phyloP scores from a whole-genome alignment of 2,888 invertebrate genomes.

The Drosophila setosimentum region DNA sequence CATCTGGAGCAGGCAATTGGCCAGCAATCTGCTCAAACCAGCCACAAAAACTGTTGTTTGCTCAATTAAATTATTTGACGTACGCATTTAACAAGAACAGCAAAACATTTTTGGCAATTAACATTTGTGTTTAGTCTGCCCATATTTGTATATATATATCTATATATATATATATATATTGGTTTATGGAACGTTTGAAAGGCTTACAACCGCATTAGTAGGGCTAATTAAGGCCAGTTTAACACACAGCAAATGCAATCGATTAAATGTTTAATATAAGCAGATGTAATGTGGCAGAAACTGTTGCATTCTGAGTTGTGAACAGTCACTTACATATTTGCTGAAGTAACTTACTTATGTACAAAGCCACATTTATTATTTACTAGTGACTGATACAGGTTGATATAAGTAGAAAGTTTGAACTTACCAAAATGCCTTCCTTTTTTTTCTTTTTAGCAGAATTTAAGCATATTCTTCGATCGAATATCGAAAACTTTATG shows the following conservation, averaged over 20 bases:
- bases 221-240: neutral
- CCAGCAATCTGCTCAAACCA: slow-evolving; percentile 37
- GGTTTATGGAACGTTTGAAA: neutral
- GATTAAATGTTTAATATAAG: neutral
- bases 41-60: slow-evolving; percentile 36
- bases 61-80: slow-evolving; percentile 37
- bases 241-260: neutral
- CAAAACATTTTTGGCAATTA: slow-evolving; percentile 8
- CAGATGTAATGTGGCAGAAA: neutral
- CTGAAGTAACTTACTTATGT: neutral
- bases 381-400: neutral
- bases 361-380: neutral
- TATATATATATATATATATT: neutral
- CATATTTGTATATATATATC: neutral
- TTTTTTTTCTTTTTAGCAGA: neutral
- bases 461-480: neutral
- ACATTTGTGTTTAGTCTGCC: neutral
- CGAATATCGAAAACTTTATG: neutral
- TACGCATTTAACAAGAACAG: slow-evolving; percentile 8
- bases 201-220: neutral
- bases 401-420: neutral
- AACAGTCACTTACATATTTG: neutral
- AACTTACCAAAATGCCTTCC: neutral
- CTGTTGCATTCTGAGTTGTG: neutral
- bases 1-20: slow-evolving; percentile 39